These are phyloP conservation scores for Perca schrenkii DNA, from an alignment of 2,113 vertebrate species.

Conservation along the genomic window DNA sequence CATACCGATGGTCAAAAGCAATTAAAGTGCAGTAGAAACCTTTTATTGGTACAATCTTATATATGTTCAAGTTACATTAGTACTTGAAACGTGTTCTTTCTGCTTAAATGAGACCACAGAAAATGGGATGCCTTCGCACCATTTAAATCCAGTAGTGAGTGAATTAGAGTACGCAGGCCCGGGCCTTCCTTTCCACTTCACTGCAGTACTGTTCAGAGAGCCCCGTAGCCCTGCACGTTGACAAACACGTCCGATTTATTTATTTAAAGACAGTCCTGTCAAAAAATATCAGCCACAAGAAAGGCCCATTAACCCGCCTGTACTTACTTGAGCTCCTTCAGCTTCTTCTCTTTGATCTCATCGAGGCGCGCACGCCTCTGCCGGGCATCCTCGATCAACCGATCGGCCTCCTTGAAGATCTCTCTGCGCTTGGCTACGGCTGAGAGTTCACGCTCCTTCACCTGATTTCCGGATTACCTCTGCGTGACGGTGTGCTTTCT, in stretches of 20 bases:
- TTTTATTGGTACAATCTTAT: neutral
- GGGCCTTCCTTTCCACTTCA: slow-evolving; percentile 84
- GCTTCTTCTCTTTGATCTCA: slow-evolving; percentile 87
- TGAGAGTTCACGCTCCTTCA: slow-evolving; percentile 84
- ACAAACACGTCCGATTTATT: neutral
- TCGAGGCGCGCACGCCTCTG: slow-evolving; percentile 80
- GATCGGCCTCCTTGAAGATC: slow-evolving; percentile 82
- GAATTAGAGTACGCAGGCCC: slow-evolving; percentile 27
- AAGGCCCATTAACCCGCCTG: neutral
- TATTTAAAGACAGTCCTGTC: neutral
- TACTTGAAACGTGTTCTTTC: neutral
- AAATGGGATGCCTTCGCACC: neutral
- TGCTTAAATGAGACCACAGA: neutral
- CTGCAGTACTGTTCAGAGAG: slow-evolving; percentile 90
- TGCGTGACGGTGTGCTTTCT: slow-evolving; percentile 66
- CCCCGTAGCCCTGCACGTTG: slow-evolving; percentile 82
- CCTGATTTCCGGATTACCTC: slow-evolving; percentile 85
- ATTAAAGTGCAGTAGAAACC: neutral
- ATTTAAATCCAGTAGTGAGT: neutral
- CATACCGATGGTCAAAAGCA: neutral
- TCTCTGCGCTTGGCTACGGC: slow-evolving; percentile 73
- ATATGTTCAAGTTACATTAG: neutral
- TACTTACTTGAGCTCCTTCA: slow-evolving; percentile 89
- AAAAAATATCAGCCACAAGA: neutral
- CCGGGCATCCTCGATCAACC: slow-evolving; percentile 82